Base-by-base conservation (phyloP, 2,888 invertebrate species). In the Ophion ventricosus region DNA sequence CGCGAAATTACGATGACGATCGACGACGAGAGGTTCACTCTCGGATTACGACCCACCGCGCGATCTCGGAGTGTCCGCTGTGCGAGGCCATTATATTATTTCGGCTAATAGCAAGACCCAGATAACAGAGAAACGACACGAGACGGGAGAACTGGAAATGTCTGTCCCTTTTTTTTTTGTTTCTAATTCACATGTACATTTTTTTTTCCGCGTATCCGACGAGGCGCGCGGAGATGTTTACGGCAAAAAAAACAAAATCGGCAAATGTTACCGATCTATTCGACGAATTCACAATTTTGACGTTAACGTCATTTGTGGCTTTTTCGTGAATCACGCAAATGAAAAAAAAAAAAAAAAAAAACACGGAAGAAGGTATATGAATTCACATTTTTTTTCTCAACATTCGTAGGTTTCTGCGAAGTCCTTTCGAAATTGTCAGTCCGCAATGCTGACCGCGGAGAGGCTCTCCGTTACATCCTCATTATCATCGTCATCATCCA, bases 1-100 rank as follows among this genome's bases (percentile, higher is more conserved):
- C 40, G 66, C 81, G 67, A 74, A 82, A 82, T 77, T 59, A 77
- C 77, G 64, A 73, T 57, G 81, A 29, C 56, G 64, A 76, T 35
- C 35, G 35, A 49, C 70, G 77, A 56, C 63, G 61, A 61, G 74
- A 17, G 67, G 61, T 63, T 57, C 75, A 43, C 69, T 35, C 54
- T 11, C 35, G 17, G 61, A 10, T 20, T 17, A 8, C 43, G 57
- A 56, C 43, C 56, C 11, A 66, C 20, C 56, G 61, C 49, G 74
- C 64, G 25, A 11, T 72, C 57, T 64, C 14, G n/a, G 70, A 57
- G 59, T 70, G 26, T 64, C 43, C 26, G 2, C 43, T 29, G 10
- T 29, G 2, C 26, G 26, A 23, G 57, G 70, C 56, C 43, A 70
- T 81, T 72, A 75, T 64, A 57, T 20, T 23, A 29, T 66, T 72